Percentiles rank a stretch among this genome's conserved stretches.
phyloP scores from a whole-genome alignment of 2,888 invertebrate genomes.

The Protophormia terraenovae region DNA sequence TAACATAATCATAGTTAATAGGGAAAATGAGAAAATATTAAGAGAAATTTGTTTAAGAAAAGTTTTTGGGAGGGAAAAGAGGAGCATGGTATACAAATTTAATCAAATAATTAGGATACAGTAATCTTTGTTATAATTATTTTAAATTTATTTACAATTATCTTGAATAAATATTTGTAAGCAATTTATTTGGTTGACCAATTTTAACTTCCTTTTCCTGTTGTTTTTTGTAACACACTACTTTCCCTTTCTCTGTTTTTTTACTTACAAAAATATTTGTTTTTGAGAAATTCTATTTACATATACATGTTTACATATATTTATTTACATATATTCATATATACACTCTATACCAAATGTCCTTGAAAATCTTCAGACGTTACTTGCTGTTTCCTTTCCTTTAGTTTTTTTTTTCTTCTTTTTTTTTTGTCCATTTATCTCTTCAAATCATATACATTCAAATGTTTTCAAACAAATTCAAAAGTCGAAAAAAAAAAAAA shows the following conservation, averaged over 20 bases:
- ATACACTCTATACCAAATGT: constrained; percentile 42
- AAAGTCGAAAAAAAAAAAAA: constrained; percentile 5
- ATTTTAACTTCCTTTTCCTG: background rate
- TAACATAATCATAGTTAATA: constrained; percentile 37
- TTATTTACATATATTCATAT: background rate
- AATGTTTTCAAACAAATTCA: constrained; percentile 26
- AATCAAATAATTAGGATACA: no score
- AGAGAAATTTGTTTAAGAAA: background rate
- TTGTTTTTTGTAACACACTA: background rate
- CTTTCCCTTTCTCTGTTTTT: constrained; percentile 62
- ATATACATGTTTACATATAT: background rate
- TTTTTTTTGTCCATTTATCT: constrained; percentile 33
- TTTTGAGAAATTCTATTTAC: background rate
- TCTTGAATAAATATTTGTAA: background rate
- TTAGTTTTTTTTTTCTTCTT: constrained; percentile 17
- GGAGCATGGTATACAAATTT: background rate
- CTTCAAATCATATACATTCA: constrained; percentile 37
- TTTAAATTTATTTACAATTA: no score
- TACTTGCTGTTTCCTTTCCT: constrained; percentile 42
- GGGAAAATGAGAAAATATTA: background rate
- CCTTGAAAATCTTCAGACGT: constrained; percentile 67
- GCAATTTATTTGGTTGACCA: background rate
- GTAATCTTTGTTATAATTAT: no score
- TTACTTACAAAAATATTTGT: constrained; percentile 38
- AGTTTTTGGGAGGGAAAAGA: background rate